Percentiles rank a stretch among this genome's conserved stretches.
phyloP scores from a whole-genome alignment of 1,140 invertebrate species.

The Armadillidium nasatum region DNA sequence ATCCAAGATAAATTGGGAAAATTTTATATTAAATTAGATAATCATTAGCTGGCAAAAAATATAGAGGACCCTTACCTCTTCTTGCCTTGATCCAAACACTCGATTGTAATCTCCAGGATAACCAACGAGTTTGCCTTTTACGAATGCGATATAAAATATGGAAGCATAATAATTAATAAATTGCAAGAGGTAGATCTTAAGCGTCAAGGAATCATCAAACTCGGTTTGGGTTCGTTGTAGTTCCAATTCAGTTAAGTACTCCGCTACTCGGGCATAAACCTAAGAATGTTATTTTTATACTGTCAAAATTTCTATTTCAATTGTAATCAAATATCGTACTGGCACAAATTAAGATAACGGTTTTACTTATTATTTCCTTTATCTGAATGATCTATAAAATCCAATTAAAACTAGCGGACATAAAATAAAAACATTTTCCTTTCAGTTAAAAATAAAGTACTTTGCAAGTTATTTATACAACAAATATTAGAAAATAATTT shows the following conservation, averaged over 20 bases:
- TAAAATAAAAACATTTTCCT: too few relatives aligned
- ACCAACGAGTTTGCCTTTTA: slow-evolving; percentile 90
- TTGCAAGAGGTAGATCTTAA: slow-evolving; percentile 96
- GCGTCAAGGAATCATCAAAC: slow-evolving; percentile 92
- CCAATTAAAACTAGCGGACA: too few relatives aligned
- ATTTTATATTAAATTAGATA: too few relatives aligned
- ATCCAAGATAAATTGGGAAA: too few relatives aligned
- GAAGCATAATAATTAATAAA: slow-evolving; percentile 99
- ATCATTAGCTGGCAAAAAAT: too few relatives aligned
- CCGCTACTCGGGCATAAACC: slow-evolving; percentile 82
- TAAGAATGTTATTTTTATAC: slow-evolving; percentile 48
- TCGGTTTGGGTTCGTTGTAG: slow-evolving; percentile 91
- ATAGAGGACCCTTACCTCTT: slow-evolving; percentile 61
- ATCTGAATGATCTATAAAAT: too few relatives aligned
- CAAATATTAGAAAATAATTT: too few relatives aligned
- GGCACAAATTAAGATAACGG: too few relatives aligned
- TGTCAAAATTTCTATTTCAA: background rate
- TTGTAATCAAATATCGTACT: too few relatives aligned
- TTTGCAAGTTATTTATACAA: too few relatives aligned
- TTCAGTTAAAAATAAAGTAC: too few relatives aligned
- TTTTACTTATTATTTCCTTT: too few relatives aligned
- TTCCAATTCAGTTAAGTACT: slow-evolving; percentile 91
- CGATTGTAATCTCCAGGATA: slow-evolving; percentile 72
- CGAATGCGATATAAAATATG: slow-evolving; percentile 97
- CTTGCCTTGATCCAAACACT: slow-evolving; percentile 71